Percentiles rank a stretch among this genome's conserved stretches.
These are phyloP conservation scores for Venusia cambrica DNA, from an alignment of 2,888 invertebrate species.

Conservation along the genomic window DNA sequence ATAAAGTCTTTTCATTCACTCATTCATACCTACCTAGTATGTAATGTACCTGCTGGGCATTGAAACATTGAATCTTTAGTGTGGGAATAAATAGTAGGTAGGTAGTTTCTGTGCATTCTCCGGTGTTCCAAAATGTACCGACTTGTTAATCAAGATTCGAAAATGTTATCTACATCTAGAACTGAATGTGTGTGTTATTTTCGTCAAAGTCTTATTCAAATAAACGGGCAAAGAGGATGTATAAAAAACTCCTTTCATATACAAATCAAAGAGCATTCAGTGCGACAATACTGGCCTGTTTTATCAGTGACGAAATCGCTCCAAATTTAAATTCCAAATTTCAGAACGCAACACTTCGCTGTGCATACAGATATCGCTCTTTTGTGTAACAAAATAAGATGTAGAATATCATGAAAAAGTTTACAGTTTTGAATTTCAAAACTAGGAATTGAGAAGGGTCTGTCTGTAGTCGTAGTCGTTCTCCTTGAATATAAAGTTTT, in stretches of 20 bases:
- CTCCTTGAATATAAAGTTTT: slow-evolving; percentile 28
- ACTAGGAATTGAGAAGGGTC: slow-evolving; percentile 19
- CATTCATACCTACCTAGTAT: too few relatives aligned
- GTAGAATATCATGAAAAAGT: slow-evolving; percentile 4
- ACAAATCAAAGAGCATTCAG: slow-evolving; percentile 24
- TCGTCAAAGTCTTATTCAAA: slow-evolving; percentile 16
- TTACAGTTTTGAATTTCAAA: slow-evolving; percentile 10
- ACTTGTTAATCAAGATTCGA: too few relatives aligned
- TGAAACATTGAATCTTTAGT: too few relatives aligned
- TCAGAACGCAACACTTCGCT: slow-evolving; percentile 2
- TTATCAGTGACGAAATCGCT: slow-evolving; percentile 40
- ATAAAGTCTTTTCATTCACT: too few relatives aligned
- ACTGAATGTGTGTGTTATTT: slow-evolving; percentile 2
- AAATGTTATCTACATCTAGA: slow-evolving; percentile 8
- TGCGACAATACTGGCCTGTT: slow-evolving; percentile 27
- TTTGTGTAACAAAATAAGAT: slow-evolving; percentile 4
- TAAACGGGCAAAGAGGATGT: slow-evolving; percentile 17
- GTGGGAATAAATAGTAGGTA: too few relatives aligned
- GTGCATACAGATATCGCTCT: slow-evolving; percentile 4
- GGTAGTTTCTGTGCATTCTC: too few relatives aligned
- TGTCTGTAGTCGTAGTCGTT: slow-evolving; percentile 30
- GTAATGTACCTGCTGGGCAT: too few relatives aligned
- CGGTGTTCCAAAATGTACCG: too few relatives aligned
- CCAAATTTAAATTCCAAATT: slow-evolving; percentile 35
- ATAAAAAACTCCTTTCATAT: slow-evolving; percentile 21